Percentiles rank a stretch among this genome's conserved stretches.
These are phyloP conservation scores for Agriopis leucophaearia DNA, from an alignment of 2,888 invertebrate genomes.

Conservation along the genomic window DNA sequence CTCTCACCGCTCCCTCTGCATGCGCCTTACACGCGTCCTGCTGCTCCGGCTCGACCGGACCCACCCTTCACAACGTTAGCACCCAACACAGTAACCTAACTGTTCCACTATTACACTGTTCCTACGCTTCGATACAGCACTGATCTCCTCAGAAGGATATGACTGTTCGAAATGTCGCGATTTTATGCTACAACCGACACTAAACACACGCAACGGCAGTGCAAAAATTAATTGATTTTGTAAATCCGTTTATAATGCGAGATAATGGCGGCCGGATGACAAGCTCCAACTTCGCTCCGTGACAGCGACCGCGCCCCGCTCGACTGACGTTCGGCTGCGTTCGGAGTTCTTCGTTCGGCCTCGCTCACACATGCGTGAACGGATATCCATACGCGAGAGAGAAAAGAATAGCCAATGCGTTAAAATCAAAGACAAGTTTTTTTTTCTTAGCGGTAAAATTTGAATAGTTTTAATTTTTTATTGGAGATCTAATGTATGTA, in stretches of 20 bases:
- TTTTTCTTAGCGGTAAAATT: slow-evolving; percentile 50
- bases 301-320: slow-evolving; percentile 88
- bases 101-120: slow-evolving; percentile 76
- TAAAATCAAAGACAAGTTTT: slow-evolving; percentile 59
- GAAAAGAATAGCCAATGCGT: slow-evolving; percentile 56
- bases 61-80: slow-evolving; percentile 80
- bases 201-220: slow-evolving; percentile 71
- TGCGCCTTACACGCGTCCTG: slow-evolving; percentile 81
- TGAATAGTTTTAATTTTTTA: slow-evolving; percentile 22
- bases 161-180: slow-evolving; percentile 56
- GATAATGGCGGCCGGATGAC: slow-evolving; percentile 88
- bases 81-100: slow-evolving; percentile 81
- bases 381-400: slow-evolving; percentile 69
- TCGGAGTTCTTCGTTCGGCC: slow-evolving; percentile 80
- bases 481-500: slow-evolving; percentile 1
- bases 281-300: slow-evolving; percentile 86
- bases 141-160: slow-evolving; percentile 51
- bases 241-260: slow-evolving; percentile 85
- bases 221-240: slow-evolving; percentile 82
- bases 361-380: slow-evolving; percentile 85
- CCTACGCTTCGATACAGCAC: slow-evolving; percentile 57
- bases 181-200: slow-evolving; percentile 66
- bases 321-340: slow-evolving; percentile 84
- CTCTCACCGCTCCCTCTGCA: slow-evolving; percentile 87
- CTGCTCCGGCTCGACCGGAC: slow-evolving; percentile 78